Base-by-base conservation (phyloP, 2,888 invertebrate genomes). In the Lepeophtheirus nordmannii region DNA sequence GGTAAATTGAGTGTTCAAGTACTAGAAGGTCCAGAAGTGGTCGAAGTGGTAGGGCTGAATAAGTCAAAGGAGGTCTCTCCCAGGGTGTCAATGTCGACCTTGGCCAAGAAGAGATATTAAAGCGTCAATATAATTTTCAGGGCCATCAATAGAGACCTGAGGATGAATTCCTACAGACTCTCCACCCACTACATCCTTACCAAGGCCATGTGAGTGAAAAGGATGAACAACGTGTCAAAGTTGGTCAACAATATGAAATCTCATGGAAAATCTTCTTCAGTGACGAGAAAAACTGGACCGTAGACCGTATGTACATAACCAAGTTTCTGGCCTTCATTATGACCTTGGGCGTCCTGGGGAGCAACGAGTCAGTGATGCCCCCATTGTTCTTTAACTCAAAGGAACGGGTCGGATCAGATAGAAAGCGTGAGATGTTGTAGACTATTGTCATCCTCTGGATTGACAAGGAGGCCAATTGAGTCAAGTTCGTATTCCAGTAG, bases 11-110 rank as follows among this genome's bases (percentile, higher is more conserved):
- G n/a, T n/a, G n/a, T n/a, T n/a, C n/a, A n/a, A n/a, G n/a, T n/a
- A n/a, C n/a, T n/a, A n/a, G n/a, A n/a, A n/a, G n/a, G n/a, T n/a
- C n/a, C n/a, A n/a, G n/a, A n/a, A n/a, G n/a, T n/a, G n/a, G n/a
- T n/a, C n/a, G n/a, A n/a, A n/a, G n/a, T n/a, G n/a, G n/a, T 46
- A 53, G 53, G 53, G n/a, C 53, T 53, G 53, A 53, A 53, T 5
- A 53, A 20, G 8, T 53, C 53, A 17, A 20, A 5, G n/a, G 8
- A 53, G 53, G 53, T 8, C 1, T n/a, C 53, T 53, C 53, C 2
- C 8, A 53, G 53, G 7, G 8, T 20, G 7, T 20, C 53, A 20
- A 53, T 53, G 53, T 53, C 53, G 8, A 20, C 8, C 53, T 20
- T 53, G n/a, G 53, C 53, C 20, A 53, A 53, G 20, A 53, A 53